Base-by-base conservation (phyloP, 2,888 invertebrate species). In the Halocaridina rubra region DNA sequence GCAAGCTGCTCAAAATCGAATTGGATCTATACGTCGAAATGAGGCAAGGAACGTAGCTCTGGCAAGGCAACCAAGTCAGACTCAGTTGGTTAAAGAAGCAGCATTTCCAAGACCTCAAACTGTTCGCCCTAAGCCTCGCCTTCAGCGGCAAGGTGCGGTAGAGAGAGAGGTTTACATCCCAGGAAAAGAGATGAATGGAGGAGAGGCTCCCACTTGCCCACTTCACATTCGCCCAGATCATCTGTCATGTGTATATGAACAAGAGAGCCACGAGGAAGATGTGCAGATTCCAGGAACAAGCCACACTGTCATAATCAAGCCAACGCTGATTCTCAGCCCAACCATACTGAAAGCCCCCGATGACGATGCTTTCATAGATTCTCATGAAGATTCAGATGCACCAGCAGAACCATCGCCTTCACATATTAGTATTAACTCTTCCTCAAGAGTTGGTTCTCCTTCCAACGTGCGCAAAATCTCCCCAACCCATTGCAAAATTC, bases 141-240 rank as follows among this genome's bases (percentile, higher is more conserved):
- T 96, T 76, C 95, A 95, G 59, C 93, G 96, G 7, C 96, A 96
- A 91, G 93, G 94, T 89, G 96, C 96, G 16, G 93, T 96, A 85
- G 94, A 94, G 90, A 95, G 95, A 89, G 96, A 96, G 19, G 81
- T 72, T 2, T 85, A 87, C 81, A 76, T 74, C 10, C 84, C 84
- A 13, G 75, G 77, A n/a, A 84, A 84, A 19, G 86, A 87, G 8
- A 71, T 30, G 8, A 71, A 53, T n/a, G 81, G 81, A 19, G 32
- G 59, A 4, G 84, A 81, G 8, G 67, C 75, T n/a, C 79, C 78
- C 30, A 75, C 82, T 19, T 88, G 88, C 76, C 86, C 88, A 7
- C 72, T 88, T 22, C 88, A 88, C 53, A 80, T 79, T 61, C 72
- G 88, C n/a, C 84, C 80, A 22, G 88, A 88, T 29, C 78, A 86